A percentile compares a stretch with the other conserved stretches of the same genome.
phyloP scores from a whole-genome alignment of 2,113 vertebrate genomes.

The Glaucomys volans region DNA sequence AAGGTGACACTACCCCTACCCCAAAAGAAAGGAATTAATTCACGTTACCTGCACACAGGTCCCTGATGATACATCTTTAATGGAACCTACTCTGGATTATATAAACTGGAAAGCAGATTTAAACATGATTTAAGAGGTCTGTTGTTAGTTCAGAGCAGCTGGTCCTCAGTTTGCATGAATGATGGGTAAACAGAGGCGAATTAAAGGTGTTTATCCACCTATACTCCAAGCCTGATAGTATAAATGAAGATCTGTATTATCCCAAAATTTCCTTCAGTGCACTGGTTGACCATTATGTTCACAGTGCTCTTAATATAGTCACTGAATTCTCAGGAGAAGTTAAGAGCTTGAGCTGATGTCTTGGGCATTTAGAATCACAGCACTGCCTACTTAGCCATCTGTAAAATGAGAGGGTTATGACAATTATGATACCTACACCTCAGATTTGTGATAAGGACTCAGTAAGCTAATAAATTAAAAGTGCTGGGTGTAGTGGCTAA shows the following conservation, averaged over 20 bases:
- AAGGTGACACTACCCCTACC: not conserved
- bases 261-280: not conserved
- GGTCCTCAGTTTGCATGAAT: not conserved
- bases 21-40: not conserved
- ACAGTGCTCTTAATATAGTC: not conserved
- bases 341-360: constrained; percentile 3
- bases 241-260: not conserved
- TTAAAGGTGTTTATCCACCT: not conserved
- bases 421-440: not conserved
- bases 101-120: not conserved
- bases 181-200: not conserved
- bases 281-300: not conserved
- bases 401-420: not conserved
- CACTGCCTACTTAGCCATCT: not conserved
- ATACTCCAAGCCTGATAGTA: not conserved
- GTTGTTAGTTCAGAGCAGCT: not conserved
- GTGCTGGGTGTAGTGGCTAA: too few species aligned
- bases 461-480: not conserved
- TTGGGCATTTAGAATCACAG: not conserved
- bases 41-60: not conserved
- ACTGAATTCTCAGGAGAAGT: not conserved
- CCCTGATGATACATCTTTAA: not conserved
- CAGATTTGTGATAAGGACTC: not conserved
- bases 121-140: not conserved
- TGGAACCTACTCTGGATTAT: not conserved